phyloP scores from a whole-genome alignment of 2,113 vertebrate genomes.

The Urocolius indicus region DNA sequence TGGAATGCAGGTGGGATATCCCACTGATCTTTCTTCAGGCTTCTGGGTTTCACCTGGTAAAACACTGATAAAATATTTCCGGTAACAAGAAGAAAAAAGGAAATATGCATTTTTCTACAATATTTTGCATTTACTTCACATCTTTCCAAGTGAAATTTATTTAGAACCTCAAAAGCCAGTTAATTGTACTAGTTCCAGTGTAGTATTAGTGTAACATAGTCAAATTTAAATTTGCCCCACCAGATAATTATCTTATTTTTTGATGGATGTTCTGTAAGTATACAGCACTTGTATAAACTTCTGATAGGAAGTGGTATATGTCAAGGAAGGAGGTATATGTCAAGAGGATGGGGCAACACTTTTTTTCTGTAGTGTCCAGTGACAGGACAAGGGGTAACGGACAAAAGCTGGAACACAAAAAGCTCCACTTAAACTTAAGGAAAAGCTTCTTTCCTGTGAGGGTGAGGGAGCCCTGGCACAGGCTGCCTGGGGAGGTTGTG shows the following conservation, averaged over 20 bases:
- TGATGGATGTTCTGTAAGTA: background rate
- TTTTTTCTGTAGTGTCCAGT: too few species aligned
- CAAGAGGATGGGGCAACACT: too few species aligned
- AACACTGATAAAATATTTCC: conserved; percentile 51
- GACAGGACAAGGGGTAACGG: too few species aligned
- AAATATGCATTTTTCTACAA: background rate
- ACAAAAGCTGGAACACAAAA: too few species aligned
- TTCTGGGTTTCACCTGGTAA: background rate
- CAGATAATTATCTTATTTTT: background rate
- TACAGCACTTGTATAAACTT: background rate
- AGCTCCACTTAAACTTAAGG: too few species aligned
- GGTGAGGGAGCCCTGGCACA: too few species aligned
- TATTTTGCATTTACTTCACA: background rate
- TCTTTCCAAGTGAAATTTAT: background rate
- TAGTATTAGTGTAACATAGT: background rate
- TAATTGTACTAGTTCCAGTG: background rate
- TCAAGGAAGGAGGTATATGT: too few species aligned
- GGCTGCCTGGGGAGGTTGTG: too few species aligned
- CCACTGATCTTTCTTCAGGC: conserved; percentile 35
- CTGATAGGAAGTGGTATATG: too few species aligned
- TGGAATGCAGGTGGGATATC: conserved; percentile 51
- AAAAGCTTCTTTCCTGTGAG: too few species aligned
- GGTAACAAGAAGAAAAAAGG: conserved; percentile 17
- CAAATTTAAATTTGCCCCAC: background rate
- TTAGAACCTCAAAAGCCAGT: background rate